Base-by-base conservation (phyloP, 2,888 invertebrate species). In the Polyploca ridens region DNA sequence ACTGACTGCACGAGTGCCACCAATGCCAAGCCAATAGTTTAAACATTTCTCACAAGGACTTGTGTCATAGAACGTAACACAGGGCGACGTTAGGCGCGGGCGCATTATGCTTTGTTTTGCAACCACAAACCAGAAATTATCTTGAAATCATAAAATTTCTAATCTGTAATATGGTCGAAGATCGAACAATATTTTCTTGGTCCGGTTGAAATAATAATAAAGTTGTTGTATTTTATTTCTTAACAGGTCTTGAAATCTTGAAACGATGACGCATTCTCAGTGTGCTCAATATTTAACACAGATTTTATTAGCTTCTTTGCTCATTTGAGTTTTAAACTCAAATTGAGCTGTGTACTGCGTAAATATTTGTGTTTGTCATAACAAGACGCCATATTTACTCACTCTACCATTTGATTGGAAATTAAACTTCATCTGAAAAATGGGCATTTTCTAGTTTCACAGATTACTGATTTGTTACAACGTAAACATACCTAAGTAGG, bases 11-110 rank as follows among this genome's bases (percentile, higher is more conserved):
- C 41, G 61, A 41, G 16, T 60, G 68, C 69, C 65, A 65, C 69
- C 81, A 79, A 77, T 81, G 82, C 83, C 76, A 79, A 79, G 77
- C 78, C 74, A 76, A 75, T 72, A 73, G 71, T 73, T 75, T 74
- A 68, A 74, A 76, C 66, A 69, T 75, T 78, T 77, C 77, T 77
- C 80, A 81, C 83, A 87, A 89, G 86, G 87, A 87, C 88, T 85
- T 84, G 83, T 84, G 83, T 84, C 84, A 84, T 79, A 84, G 76
- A 79, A 83, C 81, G 79, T 82, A 83, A 80, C 79, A 72, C 71
- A 81, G 78, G 79, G 74, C 79, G 73, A 41, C 35, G 13, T 0
- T 19, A 54, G 61, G 61, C 41, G 61, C 16, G 41, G 69, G 70
- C 65, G 65, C 69, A 67, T 63, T 62, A 59, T 66, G 63, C 66